Conservation (phyloP, 2,113 vertebrate species). For the Spermophilus dauricus region DNA sequence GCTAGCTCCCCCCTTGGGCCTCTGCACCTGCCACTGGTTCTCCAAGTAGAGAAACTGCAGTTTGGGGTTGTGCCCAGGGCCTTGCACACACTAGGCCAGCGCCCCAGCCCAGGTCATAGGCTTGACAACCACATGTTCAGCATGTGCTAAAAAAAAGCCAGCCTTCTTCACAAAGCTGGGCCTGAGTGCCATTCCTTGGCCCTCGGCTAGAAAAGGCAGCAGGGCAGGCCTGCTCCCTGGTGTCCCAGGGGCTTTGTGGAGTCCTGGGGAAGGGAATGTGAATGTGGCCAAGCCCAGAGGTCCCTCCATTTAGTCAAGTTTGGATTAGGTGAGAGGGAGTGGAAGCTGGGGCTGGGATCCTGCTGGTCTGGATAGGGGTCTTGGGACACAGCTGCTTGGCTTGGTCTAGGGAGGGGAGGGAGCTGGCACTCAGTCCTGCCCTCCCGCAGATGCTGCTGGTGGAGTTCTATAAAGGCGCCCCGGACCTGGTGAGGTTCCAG, state of each 20-base stretch:
- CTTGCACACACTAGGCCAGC: no score
- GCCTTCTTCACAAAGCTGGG: no score
- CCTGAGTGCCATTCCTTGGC: no score
- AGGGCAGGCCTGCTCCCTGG: neutral
- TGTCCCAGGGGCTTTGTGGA: neutral
- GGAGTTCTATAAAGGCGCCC: conserved; percentile 95
- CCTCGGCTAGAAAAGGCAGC: no score
- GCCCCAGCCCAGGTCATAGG: no score
- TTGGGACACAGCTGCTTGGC: neutral
- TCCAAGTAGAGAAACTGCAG: no score
- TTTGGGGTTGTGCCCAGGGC: no score
- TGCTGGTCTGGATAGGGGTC: neutral
- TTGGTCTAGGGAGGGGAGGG: neutral
- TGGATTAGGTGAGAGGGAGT: neutral
- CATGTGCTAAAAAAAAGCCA: no score
- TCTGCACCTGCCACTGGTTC: no score
- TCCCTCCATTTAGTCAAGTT: neutral
- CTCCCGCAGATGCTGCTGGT: conserved; percentile 92
- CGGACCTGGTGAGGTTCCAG: conserved; percentile 95
- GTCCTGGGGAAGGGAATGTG: conserved; percentile 53
- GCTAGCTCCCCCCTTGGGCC: no score
- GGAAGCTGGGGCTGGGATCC: neutral
- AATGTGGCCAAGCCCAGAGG: neutral
- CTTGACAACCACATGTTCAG: no score
- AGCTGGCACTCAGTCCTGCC: rapidly evolving